Base-by-base conservation (phyloP, 2,888 invertebrate genomes). In the Cybosia mesomella region DNA sequence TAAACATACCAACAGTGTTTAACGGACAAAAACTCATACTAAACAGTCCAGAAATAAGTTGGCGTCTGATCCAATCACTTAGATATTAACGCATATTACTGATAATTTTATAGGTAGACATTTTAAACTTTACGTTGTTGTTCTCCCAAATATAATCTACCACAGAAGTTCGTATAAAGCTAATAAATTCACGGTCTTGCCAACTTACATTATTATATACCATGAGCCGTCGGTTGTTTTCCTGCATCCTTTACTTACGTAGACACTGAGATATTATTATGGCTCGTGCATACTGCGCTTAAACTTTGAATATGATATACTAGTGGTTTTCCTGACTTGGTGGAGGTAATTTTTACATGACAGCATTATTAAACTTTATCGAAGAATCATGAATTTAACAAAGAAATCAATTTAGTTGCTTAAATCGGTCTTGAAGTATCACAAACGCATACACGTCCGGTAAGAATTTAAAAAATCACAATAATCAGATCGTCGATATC, bases 191-290 rank as follows among this genome's bases (percentile, higher is more conserved):
- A 36, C 58, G 58, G 58, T 63, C 63, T 64, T 67, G 63, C 67
- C 70, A 67, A 67, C 79, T 59, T 73, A 77, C 80, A 81, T 80
- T 80, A 81, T 80, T 79, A 79, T 82, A 77, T 73, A 79, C 71
- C 75, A 77, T 80, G 70, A 80, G 75, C 73, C 71, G 73, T 75
- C 75, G 82, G 77, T 75, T 82, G 77, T 77, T 80, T 81, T 75
- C 77, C 75, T 75, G 73, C 80, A 72, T 72, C 77, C 75, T 72
- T 82, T 79, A 79, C 80, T 81, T 73, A 79, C 73, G 71, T 36
- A 72, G 80, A 82, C 82, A 79, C 72, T 80, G 79, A 80, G 75
- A 79, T 79, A n/a, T n/a, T n/a, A n/a, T n/a, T n/a, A 80, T 80
- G 68, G 57, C 73, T 58, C 62, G 34, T 76, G 80, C 75, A 82